These are phyloP conservation scores for Venturia canescens DNA, from an alignment of 1,140 invertebrate genomes.

Conservation along the genomic window DNA sequence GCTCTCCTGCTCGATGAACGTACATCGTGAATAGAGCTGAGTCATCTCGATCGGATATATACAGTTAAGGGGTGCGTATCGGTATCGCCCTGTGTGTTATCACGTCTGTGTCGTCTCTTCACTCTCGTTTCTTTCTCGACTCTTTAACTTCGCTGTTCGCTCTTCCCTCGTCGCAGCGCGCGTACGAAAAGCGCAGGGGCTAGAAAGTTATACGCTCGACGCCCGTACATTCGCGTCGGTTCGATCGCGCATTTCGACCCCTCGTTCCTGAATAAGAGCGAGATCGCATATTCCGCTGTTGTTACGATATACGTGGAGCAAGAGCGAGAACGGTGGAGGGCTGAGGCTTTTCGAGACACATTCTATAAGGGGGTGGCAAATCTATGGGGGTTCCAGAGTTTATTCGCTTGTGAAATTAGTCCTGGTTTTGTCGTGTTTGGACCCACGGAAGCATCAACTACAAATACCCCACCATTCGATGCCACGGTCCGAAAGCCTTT, in stretches of 20 bases:
- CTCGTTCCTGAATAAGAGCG: constrained; percentile 5
- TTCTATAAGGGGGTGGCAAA: constrained; percentile 37
- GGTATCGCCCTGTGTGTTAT: constrained; percentile 71
- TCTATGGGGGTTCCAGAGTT: constrained; percentile 58
- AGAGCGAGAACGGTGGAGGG: not conserved
- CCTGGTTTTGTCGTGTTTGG: constrained; percentile 75
- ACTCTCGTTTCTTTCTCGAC: constrained; percentile 44
- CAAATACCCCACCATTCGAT: not conserved
- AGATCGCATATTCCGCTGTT: not conserved
- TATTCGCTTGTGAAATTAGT: constrained; percentile 78
- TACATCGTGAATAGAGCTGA: constrained; percentile 56
- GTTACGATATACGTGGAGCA: not conserved
- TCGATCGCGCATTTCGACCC: constrained; percentile 48
- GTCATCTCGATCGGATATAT: constrained; percentile 61
- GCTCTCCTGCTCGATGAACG: not conserved
- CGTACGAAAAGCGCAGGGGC: constrained; percentile 18
- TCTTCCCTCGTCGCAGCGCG: constrained; percentile 22
- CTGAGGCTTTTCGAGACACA: constrained; percentile 30
- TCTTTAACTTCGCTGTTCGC: constrained; percentile 43
- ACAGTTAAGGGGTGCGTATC: constrained; percentile 65
- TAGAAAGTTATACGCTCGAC: constrained; percentile 20
- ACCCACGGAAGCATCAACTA: constrained; percentile 44
- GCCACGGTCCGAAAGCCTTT: constrained; percentile 13
- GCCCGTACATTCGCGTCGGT: constrained; percentile 65
- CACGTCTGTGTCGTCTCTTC: constrained; percentile 57